Base-by-base conservation (phyloP, 1,140 invertebrate species). In the Chrysoperla carnea region DNA sequence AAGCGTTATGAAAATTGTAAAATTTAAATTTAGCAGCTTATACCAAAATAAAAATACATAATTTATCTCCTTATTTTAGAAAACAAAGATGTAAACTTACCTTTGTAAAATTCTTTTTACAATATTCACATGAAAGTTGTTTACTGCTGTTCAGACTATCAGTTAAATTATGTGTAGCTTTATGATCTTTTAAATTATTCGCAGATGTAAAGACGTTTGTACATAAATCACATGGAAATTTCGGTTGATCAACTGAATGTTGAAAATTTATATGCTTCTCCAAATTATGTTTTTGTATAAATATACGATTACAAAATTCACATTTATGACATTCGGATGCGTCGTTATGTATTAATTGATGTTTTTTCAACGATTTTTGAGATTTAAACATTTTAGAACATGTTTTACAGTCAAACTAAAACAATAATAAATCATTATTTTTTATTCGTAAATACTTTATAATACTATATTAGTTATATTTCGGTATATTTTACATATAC, bases 351-450 rank as follows among this genome's bases (percentile, higher is more conserved):
- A 11, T 9, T 33, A 12, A 4, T 33, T 11, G 8, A 33, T 33
- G 31, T 11, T 33, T 33, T 4, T 33, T 33, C n/a, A 33, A 33
- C 6, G 31, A 9, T 39, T 3, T 8, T 44, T 29, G 27, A 40
- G 44, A 14, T 27, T 17, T 13, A 8, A 11, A 31, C 43, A 45
- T 6, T 48, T 23, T 23, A 8, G 29, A 39, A 36, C 52, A 55
- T n/a, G 33, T 2, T 8, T 37, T 17, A 29, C 38, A 46, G 6
- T 43, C 35, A 14, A 36, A 37, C 9, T 42, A 23, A 27, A 42
- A 28, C 6, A 33, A 8, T 6, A 11, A 14, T 12, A 13, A 36
- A 17, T 23, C 17, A 23, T 23, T 2, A 23, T 23, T n/a, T n/a
- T n/a, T n/a, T n/a, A n/a, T n/a, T n/a, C n/a, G n/a, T n/a, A n/a